Percentiles rank a stretch among this genome's conserved stretches.
Conservation (phyloP, 2,797 vertebrate genomes). For the Otolemur crassicaudatus region DNA sequence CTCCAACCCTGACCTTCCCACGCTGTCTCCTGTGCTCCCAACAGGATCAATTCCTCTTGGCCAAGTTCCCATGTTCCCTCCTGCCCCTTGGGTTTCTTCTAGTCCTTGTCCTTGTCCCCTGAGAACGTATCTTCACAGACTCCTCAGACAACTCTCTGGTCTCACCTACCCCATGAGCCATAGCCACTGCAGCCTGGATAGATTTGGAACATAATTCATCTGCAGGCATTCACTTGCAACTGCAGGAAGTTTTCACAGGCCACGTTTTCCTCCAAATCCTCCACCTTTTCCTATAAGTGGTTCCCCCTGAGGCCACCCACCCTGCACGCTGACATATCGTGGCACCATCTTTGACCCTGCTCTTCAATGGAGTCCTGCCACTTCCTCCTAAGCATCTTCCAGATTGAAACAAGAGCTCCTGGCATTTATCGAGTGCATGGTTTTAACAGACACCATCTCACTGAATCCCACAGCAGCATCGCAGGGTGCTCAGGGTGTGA, state of each 20-base stretch:
- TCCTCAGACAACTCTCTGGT: background rate
- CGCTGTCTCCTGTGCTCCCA: background rate
- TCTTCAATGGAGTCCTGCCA: background rate
- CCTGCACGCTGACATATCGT: accelerated
- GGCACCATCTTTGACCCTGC: accelerated
- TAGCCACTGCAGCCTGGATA: background rate
- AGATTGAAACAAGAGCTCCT: background rate
- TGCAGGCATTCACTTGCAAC: too few relatives aligned
- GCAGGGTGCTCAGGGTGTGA: background rate
- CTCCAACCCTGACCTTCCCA: background rate
- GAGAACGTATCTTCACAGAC: too few relatives aligned
- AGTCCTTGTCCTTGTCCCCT: too few relatives aligned
- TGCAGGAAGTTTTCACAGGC: background rate
- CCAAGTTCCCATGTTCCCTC: background rate
- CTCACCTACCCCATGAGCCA: background rate
- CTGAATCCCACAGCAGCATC: background rate
- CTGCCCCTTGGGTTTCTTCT: background rate
- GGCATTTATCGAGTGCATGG: background rate
- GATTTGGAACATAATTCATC: background rate
- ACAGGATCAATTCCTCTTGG: background rate
- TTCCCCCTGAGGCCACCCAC: background rate
- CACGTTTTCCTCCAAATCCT: too few relatives aligned
- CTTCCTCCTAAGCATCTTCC: background rate
- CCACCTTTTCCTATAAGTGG: background rate
- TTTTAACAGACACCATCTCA: background rate